A percentile compares a stretch with the other conserved stretches of the same genome.
Conservation (phyloP, 2,888 invertebrate species). For the Meiosimyza platycephala region DNA sequence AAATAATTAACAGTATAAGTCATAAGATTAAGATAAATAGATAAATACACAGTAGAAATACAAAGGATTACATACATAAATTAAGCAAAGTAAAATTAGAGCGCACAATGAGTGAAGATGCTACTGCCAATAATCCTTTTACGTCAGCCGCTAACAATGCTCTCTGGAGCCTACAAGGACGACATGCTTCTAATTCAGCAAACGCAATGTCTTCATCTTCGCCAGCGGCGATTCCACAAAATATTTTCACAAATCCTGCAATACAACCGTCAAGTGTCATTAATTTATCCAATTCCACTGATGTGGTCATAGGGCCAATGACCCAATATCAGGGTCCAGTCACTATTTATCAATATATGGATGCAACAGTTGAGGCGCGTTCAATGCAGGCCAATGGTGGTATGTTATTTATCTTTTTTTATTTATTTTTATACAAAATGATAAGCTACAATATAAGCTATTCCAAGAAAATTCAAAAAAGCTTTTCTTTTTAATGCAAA, state of each 20-base stretch:
- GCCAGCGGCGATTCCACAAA: slow-evolving; percentile 55
- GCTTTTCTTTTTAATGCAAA: too few relatives aligned
- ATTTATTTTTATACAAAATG: too few relatives aligned
- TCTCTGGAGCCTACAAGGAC: slow-evolving; percentile 55
- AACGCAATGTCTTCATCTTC: slow-evolving; percentile 44
- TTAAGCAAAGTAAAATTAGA: background rate
- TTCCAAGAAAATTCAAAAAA: too few relatives aligned
- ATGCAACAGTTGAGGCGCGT: slow-evolving; percentile 63
- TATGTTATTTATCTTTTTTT: slow-evolving; percentile 28
- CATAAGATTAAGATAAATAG: slow-evolving; percentile 4
- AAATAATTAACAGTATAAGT: background rate
- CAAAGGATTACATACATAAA: background rate
- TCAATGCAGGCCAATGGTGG: slow-evolving; percentile 62
- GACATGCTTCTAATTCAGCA: slow-evolving; percentile 49
- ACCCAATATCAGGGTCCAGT: slow-evolving; percentile 70
- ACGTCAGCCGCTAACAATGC: slow-evolving; percentile 54
- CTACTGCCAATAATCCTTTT: slow-evolving; percentile 48
- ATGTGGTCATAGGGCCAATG: slow-evolving; percentile 70
- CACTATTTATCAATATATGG: slow-evolving; percentile 69
- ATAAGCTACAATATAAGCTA: background rate
- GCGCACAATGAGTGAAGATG: slow-evolving; percentile 50
- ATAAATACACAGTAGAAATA: background rate
- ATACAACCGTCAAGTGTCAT: slow-evolving; percentile 65
- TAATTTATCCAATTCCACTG: slow-evolving; percentile 68
- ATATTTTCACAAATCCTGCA: slow-evolving; percentile 56